Conservation (phyloP, 2,113 vertebrate genomes). For the Caloenas nicobarica region DNA sequence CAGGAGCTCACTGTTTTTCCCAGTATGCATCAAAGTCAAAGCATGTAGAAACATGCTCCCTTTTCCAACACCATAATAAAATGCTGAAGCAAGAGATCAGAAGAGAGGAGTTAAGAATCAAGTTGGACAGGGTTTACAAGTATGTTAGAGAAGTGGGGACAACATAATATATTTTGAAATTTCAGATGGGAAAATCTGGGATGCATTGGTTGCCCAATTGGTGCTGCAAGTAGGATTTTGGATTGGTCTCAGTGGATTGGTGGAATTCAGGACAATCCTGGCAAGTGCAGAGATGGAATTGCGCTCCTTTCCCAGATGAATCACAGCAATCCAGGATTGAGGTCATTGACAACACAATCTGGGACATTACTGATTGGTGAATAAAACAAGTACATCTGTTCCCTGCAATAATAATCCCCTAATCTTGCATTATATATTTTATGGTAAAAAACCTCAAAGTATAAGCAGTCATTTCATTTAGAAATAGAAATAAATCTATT, state of each 20-base stretch:
- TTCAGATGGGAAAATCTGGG: not conserved
- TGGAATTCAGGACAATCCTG: not conserved
- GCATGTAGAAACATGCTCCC: not conserved
- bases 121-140: not conserved
- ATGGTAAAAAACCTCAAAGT: not conserved
- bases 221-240: not conserved
- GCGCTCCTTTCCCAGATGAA: not conserved
- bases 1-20: not conserved
- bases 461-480: not conserved
- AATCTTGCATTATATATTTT: not conserved
- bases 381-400: slow-evolving; percentile 36
- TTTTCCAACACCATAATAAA: not conserved
- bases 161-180: not conserved
- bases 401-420: not conserved
- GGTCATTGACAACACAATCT: slow-evolving; percentile 1
- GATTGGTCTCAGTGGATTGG: not conserved
- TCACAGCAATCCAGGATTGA: not conserved
- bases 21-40: not conserved
- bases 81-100: not conserved
- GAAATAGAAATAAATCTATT: not conserved
- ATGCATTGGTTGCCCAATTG: not conserved
- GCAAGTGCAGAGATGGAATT: not conserved
- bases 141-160: not conserved
- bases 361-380: not conserved
- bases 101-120: not conserved